Evolutionary conservation across 2,113 vertebrate species (phyloP), one percentile per base, ranked within the genome.

Genomic region (Pseudorectes ferrugineus): DNA sequence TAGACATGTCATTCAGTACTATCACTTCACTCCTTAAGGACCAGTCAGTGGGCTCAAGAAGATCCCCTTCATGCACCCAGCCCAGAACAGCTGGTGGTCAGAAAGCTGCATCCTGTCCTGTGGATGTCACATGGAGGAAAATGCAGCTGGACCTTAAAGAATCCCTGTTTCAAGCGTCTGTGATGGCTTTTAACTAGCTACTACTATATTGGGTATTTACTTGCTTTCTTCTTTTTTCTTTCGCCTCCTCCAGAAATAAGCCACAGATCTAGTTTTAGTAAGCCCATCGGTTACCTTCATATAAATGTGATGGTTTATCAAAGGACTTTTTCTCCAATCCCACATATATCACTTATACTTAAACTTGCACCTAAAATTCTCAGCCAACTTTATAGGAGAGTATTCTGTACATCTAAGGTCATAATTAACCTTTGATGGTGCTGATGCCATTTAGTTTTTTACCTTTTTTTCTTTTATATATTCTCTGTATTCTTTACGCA

Each of bases 81-180:
- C 1, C 33, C 54, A 63, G 11, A 49, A n/a, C 1, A 49, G 6
- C 14, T 35, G 11, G 7, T 1, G 1, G 9, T 9, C 23, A 83
- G 62, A 22, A 87, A 45, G 5, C 23, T 77, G 6, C 11, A 12
- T 58, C 25, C 5, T 52, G 3, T 29, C 26, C 48, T 36, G 11
- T 36, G 10, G 15, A 49, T 3, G 3, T 36, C 15, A 46, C 6
- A 15, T n/a, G 12, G 23, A 52, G 6, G 4, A 86, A 14, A 77
- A 35, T 11, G 38, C 10, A 68, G 6, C 3, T 38, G 10, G 2
- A 42, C 5, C 19, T 57, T 42, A 84, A 59, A 42, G 10, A 11
- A 40, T 14, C 26, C 4, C 8, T 57, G 4, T 61, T 78, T 70
- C 31, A 52, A 33, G 10, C 29, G 5, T 63, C 19, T 51, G 21